Percentiles rank a stretch among this genome's conserved stretches.
Conservation (phyloP, 2,888 invertebrate species). For the Papilio elwesi region DNA sequence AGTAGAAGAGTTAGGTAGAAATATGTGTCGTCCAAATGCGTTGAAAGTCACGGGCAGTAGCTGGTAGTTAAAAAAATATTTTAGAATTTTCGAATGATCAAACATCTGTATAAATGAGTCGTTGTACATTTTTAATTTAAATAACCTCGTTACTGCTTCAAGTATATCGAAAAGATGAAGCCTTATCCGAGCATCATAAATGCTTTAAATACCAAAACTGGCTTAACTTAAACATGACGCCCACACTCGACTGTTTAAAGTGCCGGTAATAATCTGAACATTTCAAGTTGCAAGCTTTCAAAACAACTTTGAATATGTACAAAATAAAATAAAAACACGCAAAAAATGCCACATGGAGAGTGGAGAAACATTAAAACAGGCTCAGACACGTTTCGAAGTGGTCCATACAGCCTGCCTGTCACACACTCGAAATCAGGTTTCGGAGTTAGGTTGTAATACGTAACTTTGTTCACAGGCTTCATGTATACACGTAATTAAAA, state of each 20-base stretch:
- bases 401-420: slow-evolving; percentile 24
- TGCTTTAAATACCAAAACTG: slow-evolving; percentile 22
- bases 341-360: slow-evolving; percentile 15
- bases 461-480: slow-evolving; percentile 3
- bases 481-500: slow-evolving; percentile 6
- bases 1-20: too few relatives aligned
- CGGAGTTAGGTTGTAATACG: slow-evolving; percentile 13
- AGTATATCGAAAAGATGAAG: slow-evolving; percentile 1
- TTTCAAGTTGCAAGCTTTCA: slow-evolving; percentile 31
- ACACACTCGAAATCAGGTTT: slow-evolving; percentile 37
- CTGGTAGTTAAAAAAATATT: background rate
- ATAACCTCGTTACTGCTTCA: background rate
- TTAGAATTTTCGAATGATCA: background rate
- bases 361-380: slow-evolving; percentile 31
- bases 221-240: slow-evolving; percentile 16
- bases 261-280: slow-evolving; percentile 22
- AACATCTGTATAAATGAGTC: background rate
- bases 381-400: slow-evolving; percentile 31
- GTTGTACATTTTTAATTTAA: slow-evolving; percentile 2
- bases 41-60: too few relatives aligned
- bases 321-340: slow-evolving; percentile 20
- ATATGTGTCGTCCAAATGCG: too few relatives aligned
- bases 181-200: slow-evolving; percentile 25
- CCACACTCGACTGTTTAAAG: slow-evolving; percentile 24
- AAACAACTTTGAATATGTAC: slow-evolving; percentile 19